Evolutionary conservation across 64 coral and sea anemone genomes (phyloP).

Genomic region (Dendrophyllia cribrosa): DNA sequence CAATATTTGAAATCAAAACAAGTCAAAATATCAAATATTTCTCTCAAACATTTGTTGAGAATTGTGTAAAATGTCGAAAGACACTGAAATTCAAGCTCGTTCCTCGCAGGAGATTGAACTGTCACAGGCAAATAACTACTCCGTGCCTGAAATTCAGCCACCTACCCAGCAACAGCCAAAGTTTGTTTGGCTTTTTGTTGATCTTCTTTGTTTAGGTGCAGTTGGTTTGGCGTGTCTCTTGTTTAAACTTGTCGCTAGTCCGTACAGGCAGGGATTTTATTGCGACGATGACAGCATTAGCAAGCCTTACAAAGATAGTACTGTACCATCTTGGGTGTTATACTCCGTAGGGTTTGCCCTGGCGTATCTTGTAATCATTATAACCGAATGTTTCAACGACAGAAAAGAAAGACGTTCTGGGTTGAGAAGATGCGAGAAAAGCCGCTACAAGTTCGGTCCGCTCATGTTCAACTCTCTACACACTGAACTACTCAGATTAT

Average conservation of each 20-base stretch:
- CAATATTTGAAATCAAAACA: too few relatives aligned
- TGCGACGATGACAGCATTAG: slow-evolving; percentile 92
- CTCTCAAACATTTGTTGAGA: too few relatives aligned
- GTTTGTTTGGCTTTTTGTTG: slow-evolving; percentile 33
- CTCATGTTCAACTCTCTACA: not conserved
- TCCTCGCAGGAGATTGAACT: not conserved
- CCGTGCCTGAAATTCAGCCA: slow-evolving; percentile 7
- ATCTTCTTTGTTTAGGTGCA: slow-evolving; percentile 61
- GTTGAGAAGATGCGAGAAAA: not conserved
- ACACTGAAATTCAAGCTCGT: not conserved
- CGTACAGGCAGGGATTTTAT: slow-evolving; percentile 87
- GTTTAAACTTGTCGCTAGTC: slow-evolving; percentile 40
- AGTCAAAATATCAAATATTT: too few relatives aligned
- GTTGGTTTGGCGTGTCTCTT: slow-evolving; percentile 11
- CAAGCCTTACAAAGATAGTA: slow-evolving; percentile 89
- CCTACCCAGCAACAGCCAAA: not conserved
- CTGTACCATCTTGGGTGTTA: slow-evolving; percentile 59
- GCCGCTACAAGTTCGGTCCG: not conserved
- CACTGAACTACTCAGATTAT: slow-evolving; percentile 27
- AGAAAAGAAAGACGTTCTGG: not conserved
- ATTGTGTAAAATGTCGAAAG: not conserved
- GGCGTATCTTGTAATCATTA: slow-evolving; percentile 47
- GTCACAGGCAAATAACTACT: not conserved
- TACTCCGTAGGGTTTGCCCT: slow-evolving; percentile 52
- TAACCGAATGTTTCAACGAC: slow-evolving; percentile 54